Conservation (phyloP, 2,113 vertebrate species). For the Pedionomus torquatus region DNA sequence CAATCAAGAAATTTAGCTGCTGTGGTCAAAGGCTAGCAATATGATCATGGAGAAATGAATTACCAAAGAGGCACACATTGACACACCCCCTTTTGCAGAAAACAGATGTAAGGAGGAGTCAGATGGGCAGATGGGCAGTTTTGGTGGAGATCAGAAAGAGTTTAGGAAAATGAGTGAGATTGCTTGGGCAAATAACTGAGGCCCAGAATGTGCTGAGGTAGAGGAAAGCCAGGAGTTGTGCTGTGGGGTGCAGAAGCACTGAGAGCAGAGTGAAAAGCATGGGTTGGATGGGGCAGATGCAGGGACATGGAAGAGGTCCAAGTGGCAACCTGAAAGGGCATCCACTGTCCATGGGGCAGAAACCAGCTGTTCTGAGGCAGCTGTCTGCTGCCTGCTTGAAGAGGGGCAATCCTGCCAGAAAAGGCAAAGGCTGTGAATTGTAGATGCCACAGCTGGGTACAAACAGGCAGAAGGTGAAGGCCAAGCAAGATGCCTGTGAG, state of each 20-base stretch:
- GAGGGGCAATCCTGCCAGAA: not conserved
- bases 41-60: not conserved
- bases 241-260: not conserved
- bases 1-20: slow-evolving; percentile 14
- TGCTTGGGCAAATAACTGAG: not conserved
- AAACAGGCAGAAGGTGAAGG: not conserved
- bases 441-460: not conserved
- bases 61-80: rapidly evolving
- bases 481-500: not conserved
- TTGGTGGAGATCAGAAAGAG: not conserved
- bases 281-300: not conserved
- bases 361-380: not conserved
- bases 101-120: not conserved
- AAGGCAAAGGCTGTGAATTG: not conserved
- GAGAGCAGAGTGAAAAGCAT: not conserved
- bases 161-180: not conserved
- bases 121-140: not conserved
- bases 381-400: too few relatives aligned
- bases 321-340: not conserved
- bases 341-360: not conserved
- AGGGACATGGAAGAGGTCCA: not conserved
- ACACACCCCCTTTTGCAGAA: not conserved
- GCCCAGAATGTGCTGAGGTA: rapidly evolving
- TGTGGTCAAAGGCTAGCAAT: not conserved
- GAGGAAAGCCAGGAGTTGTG: not conserved